A percentile compares a stretch with the other conserved stretches of the same genome.
Evolutionary conservation across 2,797 vertebrate species (phyloP).

Genomic region (Yasuhikotakia modesta): DNA sequence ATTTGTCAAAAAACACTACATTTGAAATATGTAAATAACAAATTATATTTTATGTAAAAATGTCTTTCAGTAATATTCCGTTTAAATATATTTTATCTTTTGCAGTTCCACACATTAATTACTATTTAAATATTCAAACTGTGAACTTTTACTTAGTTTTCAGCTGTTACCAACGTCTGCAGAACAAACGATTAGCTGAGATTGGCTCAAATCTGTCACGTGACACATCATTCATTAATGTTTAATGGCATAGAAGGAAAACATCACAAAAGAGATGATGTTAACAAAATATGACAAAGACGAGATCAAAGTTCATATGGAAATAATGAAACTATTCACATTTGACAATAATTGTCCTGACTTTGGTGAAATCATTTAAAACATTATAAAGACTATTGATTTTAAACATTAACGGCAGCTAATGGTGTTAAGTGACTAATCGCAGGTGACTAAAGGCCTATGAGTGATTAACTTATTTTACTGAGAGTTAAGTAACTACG

Average conservation of each 20-base stretch:
- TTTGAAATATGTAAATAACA: too few relatives aligned
- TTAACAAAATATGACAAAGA: conserved; percentile 4
- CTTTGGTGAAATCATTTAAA: background rate
- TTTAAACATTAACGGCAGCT: background rate
- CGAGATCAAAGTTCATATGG: conserved; percentile 9
- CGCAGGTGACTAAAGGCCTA: background rate
- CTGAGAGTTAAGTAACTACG: too few relatives aligned
- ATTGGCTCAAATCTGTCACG: conserved; percentile 5
- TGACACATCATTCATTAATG: conserved; percentile 8
- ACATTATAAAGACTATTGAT: conserved; percentile 7
- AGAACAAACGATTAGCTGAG: background rate
- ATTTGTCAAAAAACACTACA: too few relatives aligned
- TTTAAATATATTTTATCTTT: too few relatives aligned
- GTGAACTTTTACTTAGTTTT: too few relatives aligned
- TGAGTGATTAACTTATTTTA: conserved; percentile 18
- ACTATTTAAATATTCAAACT: too few relatives aligned
- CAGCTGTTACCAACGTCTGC: background rate
- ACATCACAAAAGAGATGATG: background rate
- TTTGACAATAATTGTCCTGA: conserved; percentile 7
- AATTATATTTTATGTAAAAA: too few relatives aligned
- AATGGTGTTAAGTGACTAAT: background rate
- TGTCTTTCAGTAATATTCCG: too few relatives aligned
- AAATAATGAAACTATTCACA: conserved; percentile 6
- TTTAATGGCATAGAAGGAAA: conserved; percentile 12
- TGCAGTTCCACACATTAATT: too few relatives aligned